Evolutionary conservation across 2,888 invertebrate species (phyloP), one percentile per base, ranked within the genome.

Genomic region (Linnaemya vulpina): DNA sequence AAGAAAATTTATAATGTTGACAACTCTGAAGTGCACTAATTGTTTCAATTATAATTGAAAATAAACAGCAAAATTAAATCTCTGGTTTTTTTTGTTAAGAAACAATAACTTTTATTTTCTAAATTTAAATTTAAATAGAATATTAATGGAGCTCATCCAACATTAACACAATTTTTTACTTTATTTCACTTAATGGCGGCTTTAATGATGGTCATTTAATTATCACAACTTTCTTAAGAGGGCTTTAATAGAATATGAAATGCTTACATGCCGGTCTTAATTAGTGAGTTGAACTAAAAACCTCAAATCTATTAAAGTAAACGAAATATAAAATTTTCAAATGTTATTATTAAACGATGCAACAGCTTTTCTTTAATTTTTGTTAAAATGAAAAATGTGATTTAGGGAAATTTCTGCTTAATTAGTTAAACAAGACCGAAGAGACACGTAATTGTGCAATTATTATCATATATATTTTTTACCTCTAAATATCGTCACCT

Each of bases 281-380:
- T 78, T 71, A 73, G 63, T 58, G 22, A 46, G 22, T 35, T 79
- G 35, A 65, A 63, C 65, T 65, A 55, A 79, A 30, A 71, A 70
- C 40, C 53, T 55, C 38, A 71, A 78, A 71, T 68, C 68, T 77
- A 77, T 68, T 77, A 68, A 68, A 49, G 13, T 38, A 17, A 38
- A 77, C 76, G 30, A 30, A 3, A 30, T 30, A 67, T 46, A 35
- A 65, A 43, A 38, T 55, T 25, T 58, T 15, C 49, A 71, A 51
- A 68, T 58, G 75, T 79, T 65, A 71, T 79, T 83, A 79, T n/a
- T n/a, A 83, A 79, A 79, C 30, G 17, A 46, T 78, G 78, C 74
- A 78, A 84, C 75, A 84, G 10, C 0, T 4, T 22, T 22, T 25
- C 13, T 25, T 53, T 7, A 35, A 53, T 1, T 49, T n/a, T 49